A percentile compares a stretch with the other conserved stretches of the same genome.
phyloP scores from a whole-genome alignment of 2,888 invertebrate species.

The Argyra leucocephala region DNA sequence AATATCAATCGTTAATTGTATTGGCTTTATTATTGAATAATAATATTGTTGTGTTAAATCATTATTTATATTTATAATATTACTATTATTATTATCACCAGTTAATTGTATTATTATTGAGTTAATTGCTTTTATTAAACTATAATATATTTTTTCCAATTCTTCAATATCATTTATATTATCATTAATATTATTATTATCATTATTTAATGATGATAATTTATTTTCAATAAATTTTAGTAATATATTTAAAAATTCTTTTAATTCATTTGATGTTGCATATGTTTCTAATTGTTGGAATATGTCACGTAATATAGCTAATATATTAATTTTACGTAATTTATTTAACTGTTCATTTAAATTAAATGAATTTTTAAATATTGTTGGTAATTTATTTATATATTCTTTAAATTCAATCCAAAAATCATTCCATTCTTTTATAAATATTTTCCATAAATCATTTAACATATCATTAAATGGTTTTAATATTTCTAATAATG shows the following conservation, averaged over 20 bases:
- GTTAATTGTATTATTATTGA: slow-evolving; percentile 36
- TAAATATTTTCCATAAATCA: slow-evolving; percentile 43
- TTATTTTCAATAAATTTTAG: slow-evolving; percentile 58
- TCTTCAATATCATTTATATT: slow-evolving; percentile 53
- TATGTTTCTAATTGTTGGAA: slow-evolving; percentile 49
- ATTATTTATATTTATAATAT: slow-evolving; percentile 9
- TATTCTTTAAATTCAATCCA: slow-evolving; percentile 41
- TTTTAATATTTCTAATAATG: slow-evolving; percentile 39
- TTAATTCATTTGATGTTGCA: slow-evolving; percentile 56
- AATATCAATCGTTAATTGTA: slow-evolving; percentile 41
- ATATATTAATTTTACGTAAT: slow-evolving; percentile 50
- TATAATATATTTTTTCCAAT: slow-evolving; percentile 52
- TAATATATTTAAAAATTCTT: slow-evolving; percentile 50
- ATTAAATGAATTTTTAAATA: slow-evolving; percentile 27
- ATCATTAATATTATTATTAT: no score
- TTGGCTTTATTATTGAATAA: slow-evolving; percentile 12
- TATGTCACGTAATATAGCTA: slow-evolving; percentile 49
- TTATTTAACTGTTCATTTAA: slow-evolving; percentile 33
- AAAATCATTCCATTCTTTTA: slow-evolving; percentile 30
- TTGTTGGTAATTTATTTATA: slow-evolving; percentile 46
- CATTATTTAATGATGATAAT: no score
- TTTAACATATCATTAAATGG: slow-evolving; percentile 36
- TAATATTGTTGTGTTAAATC: slow-evolving; percentile 16
- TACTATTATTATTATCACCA: slow-evolving; percentile 21
- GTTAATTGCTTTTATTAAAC: slow-evolving; percentile 49